Base-by-base conservation (phyloP, 2,797 vertebrate genomes). In the Lutjanus campechanus region DNA sequence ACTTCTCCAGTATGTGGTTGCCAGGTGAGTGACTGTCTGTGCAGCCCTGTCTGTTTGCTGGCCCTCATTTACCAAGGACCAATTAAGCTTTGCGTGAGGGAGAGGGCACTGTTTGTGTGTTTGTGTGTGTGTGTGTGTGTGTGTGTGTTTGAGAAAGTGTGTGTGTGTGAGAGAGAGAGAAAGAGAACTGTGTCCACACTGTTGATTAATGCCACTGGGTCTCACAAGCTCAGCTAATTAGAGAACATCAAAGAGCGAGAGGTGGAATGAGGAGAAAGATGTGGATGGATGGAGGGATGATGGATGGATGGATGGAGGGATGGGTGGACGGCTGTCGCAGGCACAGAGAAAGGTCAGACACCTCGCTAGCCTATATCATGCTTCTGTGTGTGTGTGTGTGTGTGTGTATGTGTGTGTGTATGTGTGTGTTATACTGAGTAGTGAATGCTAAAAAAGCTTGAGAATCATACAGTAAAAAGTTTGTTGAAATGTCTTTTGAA, bases 1-100 rank as follows among this genome's bases (percentile, higher is more conserved):
- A 96, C 91, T 95, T 95, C 92, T 93, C 91, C 88, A 95, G 91
- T 91, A 89, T 96, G 94, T 96, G 96, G 96, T 92, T 95, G 87
- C 95, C 95, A 95, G 96, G 96, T 96, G 93, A 93, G 96, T 95
- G 82, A 83, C 81, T 87, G 88, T 84, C 86, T 91, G 79, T 86
- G 82, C 91, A 85, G 89, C 87, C 81, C 62, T 83, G 62, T 79
- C 66, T 36, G 29, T 60, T 76, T 81, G 65, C 72, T 83, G 82
- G 88, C 86, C 90, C 89, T 90, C 81, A 83, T 93, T 92, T 89
- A 76, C 71, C 67, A 69, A 56, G 29, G 62, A 77, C 86, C 89
- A 93, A 94, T 93, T 93, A 93, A 82, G 87, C 80, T 83, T 83
- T 83, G 63, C 50, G 74, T 81, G 66, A 55, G 51, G 41, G 49